Evolutionary conservation across 2,113 vertebrate species (phyloP).

Genomic region (Nesoenas mayeri): DNA sequence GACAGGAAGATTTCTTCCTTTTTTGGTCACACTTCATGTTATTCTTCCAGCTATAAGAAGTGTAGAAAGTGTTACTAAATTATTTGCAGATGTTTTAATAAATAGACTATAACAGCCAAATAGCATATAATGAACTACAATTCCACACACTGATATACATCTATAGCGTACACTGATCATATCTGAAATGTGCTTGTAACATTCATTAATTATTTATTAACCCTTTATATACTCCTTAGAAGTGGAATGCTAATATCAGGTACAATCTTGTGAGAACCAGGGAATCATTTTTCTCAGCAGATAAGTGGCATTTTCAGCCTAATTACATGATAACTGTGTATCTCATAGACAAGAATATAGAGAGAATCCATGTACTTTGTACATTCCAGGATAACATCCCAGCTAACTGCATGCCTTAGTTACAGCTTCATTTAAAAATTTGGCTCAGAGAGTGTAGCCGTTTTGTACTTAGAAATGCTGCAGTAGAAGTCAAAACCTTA

Average conservation of each 20-base stretch:
- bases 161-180: neutral
- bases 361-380: neutral
- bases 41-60: neutral
- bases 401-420: neutral
- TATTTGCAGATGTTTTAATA: conserved; percentile 52
- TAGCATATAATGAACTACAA: neutral
- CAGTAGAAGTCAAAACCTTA: neutral
- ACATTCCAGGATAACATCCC: neutral
- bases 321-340: neutral
- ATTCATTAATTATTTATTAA: conserved; percentile 46
- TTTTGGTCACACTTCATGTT: neutral
- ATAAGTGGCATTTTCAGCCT: neutral
- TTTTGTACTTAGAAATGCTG: neutral
- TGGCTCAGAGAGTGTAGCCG: neutral
- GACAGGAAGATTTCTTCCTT: neutral
- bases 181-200: conserved; percentile 22
- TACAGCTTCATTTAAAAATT: neutral
- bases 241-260: neutral
- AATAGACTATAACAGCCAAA: neutral
- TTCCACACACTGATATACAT: neutral
- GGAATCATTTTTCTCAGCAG: neutral
- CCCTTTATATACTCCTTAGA: neutral
- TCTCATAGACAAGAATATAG: neutral
- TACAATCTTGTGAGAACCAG: neutral
- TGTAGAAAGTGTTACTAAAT: neutral